Percentiles rank a stretch among this genome's conserved stretches.
phyloP scores from a whole-genome alignment of 2,888 invertebrate genomes.

The Sycophila texana region DNA sequence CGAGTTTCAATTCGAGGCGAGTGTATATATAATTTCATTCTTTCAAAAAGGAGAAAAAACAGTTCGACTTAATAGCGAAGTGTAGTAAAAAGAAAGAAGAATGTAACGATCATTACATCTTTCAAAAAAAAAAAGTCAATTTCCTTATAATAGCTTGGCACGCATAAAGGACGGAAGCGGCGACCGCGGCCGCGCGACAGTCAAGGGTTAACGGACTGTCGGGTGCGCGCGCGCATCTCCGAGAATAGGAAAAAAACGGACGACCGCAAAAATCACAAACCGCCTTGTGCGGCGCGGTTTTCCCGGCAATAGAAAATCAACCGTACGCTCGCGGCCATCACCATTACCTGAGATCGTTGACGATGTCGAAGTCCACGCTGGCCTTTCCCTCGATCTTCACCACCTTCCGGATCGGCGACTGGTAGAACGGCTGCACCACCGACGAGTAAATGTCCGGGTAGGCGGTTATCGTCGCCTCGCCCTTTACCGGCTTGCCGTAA shows the following conservation, averaged over 20 bases:
- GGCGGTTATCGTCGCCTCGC: conserved; percentile 89
- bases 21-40: no score
- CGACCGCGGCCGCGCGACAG: no score
- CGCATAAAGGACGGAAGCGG: no score
- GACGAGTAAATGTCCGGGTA: conserved; percentile 89
- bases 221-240: background rate
- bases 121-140: no score
- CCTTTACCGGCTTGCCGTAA: conserved; percentile 90
- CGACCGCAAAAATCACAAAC: background rate
- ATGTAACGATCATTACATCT: no score
- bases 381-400: conserved; percentile 85
- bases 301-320: background rate
- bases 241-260: background rate
- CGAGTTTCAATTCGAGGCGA: no score
- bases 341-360: conserved; percentile 79
- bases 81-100: no score
- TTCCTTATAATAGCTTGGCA: no score
- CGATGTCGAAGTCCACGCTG: conserved; percentile 86
- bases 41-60: no score
- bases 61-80: no score
- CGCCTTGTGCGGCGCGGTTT: background rate
- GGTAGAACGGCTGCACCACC: conserved; percentile 87
- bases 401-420: conserved; percentile 78
- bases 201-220: background rate
- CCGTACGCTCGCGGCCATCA: background rate